Conservation (phyloP, 2,888 invertebrate genomes). For the Tetramorium bicarinatum region DNA sequence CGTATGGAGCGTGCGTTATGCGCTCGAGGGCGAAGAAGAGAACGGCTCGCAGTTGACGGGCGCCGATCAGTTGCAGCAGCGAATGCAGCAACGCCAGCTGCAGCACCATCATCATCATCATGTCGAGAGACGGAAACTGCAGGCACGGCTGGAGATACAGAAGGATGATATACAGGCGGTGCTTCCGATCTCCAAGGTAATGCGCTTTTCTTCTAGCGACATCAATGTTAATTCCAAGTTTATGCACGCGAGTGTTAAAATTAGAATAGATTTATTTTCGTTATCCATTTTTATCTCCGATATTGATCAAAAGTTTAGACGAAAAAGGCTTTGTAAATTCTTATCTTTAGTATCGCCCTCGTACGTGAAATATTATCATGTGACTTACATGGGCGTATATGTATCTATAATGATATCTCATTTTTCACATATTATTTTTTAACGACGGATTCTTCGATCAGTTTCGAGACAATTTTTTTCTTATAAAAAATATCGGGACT, state of each 20-base stretch:
- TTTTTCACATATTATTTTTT: slow-evolving; percentile 1
- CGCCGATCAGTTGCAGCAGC: slow-evolving; percentile 79
- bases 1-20: slow-evolving; percentile 94
- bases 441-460: neutral
- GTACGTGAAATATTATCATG: neutral
- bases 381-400: neutral
- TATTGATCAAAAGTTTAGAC: neutral
- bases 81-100: slow-evolving; percentile 76
- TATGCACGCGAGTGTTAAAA: neutral
- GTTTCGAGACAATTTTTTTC: neutral
- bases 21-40: slow-evolving; percentile 88
- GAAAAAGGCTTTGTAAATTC: neutral
- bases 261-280: neutral
- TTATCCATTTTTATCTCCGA: neutral
- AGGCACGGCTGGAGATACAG: slow-evolving; percentile 95
- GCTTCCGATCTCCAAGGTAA: slow-evolving; percentile 96
- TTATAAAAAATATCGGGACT: neutral
- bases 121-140: slow-evolving; percentile 89
- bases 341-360: neutral
- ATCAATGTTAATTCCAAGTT: slow-evolving; percentile 15
- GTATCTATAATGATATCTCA: neutral
- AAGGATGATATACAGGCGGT: slow-evolving; percentile 98
- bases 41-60: slow-evolving; percentile 80
- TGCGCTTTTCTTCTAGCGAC: neutral
- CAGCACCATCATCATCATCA: slow-evolving; percentile 82